Percentiles rank a stretch among this genome's conserved stretches.
Conservation (phyloP, 2,113 vertebrate genomes). For the Neopipo cinnamomea region DNA sequence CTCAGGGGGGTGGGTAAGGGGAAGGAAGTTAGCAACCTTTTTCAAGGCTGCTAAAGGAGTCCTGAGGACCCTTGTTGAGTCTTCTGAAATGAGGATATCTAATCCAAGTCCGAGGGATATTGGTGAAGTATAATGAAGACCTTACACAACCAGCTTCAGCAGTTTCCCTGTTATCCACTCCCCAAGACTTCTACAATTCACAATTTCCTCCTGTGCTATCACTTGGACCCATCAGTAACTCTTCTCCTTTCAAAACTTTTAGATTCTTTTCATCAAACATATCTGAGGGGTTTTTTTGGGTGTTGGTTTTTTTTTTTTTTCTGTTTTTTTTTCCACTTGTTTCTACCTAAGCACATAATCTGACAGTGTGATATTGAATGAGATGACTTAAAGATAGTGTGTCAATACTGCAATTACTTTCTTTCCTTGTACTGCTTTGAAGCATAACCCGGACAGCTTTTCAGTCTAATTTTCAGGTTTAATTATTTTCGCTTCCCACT, state of each 20-base stretch:
- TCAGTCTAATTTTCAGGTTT: conserved; percentile 8
- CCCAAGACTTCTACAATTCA: neutral
- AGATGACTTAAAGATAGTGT: neutral
- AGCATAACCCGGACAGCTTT: neutral
- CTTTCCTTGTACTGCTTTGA: conserved; percentile 19
- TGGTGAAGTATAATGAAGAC: neutral
- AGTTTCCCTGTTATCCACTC: neutral
- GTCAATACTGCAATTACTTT: conserved; percentile 1
- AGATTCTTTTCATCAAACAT: neutral
- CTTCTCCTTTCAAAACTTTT: neutral
- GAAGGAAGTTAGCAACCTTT: neutral
- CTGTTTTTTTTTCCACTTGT: neutral
- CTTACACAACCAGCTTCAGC: neutral
- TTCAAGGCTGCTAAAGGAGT: neutral
- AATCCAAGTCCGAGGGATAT: neutral
- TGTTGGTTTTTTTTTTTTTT: no score
- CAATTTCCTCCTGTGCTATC: neutral
- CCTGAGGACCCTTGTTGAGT: neutral
- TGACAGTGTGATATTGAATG: neutral
- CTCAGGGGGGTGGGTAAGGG: neutral
- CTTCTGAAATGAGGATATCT: neutral
- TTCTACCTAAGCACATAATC: neutral
- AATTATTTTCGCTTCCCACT: conserved; percentile 36
- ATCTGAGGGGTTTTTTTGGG: neutral
- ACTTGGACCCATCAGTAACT: neutral